Conservation (phyloP, 2,113 vertebrate genomes). For the Uropsilus gracilis region DNA sequence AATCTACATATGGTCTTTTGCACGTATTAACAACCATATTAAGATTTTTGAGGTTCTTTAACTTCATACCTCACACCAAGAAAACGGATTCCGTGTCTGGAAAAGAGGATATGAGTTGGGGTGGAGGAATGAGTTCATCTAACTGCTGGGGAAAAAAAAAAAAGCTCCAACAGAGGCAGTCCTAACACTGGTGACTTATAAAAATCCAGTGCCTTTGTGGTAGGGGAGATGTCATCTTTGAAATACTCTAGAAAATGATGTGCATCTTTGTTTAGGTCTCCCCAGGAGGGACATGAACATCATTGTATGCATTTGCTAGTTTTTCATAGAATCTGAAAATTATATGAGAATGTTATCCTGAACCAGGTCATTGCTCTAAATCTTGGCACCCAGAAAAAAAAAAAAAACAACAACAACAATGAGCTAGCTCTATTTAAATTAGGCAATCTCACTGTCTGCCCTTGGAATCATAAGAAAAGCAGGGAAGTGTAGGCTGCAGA, state of each 20-base stretch:
- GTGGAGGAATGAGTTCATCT: fast-evolving
- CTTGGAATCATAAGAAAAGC: not conserved
- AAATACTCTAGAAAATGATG: not conserved
- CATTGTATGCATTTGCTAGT: not conserved
- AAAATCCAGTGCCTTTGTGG: not conserved
- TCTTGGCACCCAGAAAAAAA: not conserved
- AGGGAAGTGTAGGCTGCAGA: not conserved
- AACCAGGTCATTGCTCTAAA: constrained; percentile 5
- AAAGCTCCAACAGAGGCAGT: not conserved
- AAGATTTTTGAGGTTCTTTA: not conserved
- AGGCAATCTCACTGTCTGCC: not conserved
- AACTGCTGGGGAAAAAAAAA: not conserved
- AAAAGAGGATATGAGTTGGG: not conserved
- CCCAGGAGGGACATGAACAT: not conserved
- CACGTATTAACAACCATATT: not conserved
- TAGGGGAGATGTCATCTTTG: not conserved
- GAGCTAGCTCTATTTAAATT: constrained; percentile 50
- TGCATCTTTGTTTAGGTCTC: not conserved
- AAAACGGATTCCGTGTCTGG: not conserved
- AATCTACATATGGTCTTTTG: not conserved
- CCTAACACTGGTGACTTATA: not conserved
- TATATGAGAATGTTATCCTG: not conserved
- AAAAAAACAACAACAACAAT: not conserved
- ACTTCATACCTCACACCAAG: not conserved
- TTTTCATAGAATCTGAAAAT: not conserved